Base-by-base conservation (phyloP, 2,113 vertebrate species). In the Chionomys nivalis region DNA sequence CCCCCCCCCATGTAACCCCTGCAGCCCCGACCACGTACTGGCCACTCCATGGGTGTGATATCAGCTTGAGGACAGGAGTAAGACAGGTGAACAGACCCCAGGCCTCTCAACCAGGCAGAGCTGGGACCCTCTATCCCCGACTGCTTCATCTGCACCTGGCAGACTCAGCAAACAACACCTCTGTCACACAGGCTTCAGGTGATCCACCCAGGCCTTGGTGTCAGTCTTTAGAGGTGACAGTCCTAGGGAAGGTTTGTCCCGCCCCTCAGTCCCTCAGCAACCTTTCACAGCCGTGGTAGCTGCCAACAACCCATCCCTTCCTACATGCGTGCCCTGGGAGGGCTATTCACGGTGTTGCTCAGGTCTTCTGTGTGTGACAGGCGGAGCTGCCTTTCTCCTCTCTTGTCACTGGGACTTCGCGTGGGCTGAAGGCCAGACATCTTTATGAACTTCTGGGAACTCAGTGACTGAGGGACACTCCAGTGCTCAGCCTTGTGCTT, bases 151-250 rank as follows among this genome's bases (percentile, higher is more conserved):
- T 13, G 26, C 9, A 5, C 5, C 7, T 16, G 14, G 12, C 0
- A 55, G 58, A 73, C 5, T 47, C 0, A n/a, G 85, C 12, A 0
- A 47, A 68, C 16, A 33, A n/a, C 52, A 4, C 72, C 26, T 24
- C 55, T 4, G 36, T 42, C 58, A 9, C 0, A 14, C 1, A 11
- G 2, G 26, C 2, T 19, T 52, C 24, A 26, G 0, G 0, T 19
- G 24, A 70, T 26, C 19, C 13, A 26, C 79, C 12, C 55, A 26
- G 31, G 36, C 16, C 76, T 24, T 0, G 0, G 66, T 33, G 42
- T 61, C 61, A 44, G 33, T 42, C 31, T 47, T 5, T 0, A 33
- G 65, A 47, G 0, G 1, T 0, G 0, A 10, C 0, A 1, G 19
- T 33, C 33, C n/a, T 65, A 24, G 47, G 72, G n/a, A 66, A 12